Evolutionary conservation across 2,113 vertebrate genomes (phyloP).

Genomic region (Eulacestoma nigropectus): DNA sequence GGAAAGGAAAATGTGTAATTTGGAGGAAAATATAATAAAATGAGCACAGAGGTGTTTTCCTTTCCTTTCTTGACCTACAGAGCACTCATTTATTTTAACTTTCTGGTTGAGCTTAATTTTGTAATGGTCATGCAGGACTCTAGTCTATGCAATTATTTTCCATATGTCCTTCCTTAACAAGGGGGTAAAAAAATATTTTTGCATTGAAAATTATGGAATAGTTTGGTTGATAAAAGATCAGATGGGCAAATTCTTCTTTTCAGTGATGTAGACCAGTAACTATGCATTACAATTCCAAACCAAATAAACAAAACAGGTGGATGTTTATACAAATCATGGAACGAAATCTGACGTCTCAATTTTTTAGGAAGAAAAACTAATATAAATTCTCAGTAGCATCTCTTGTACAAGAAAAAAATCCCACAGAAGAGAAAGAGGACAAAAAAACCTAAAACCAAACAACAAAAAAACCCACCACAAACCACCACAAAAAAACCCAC

Average conservation of each 20-base stretch:
- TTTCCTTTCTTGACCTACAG: neutral
- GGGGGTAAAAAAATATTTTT: accelerated
- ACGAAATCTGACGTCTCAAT: accelerated
- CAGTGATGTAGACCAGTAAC: neutral
- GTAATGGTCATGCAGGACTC: neutral
- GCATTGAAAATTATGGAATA: neutral
- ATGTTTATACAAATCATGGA: neutral
- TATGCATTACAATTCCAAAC: neutral
- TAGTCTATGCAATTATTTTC: neutral
- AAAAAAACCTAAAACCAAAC: neutral
- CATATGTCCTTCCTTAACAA: neutral
- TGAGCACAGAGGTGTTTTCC: neutral
- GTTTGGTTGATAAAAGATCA: neutral
- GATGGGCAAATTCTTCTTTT: neutral
- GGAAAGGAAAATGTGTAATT: neutral
- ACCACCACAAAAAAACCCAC: accelerated
- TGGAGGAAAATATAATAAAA: neutral
- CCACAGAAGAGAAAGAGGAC: neutral
- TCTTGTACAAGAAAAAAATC: neutral
- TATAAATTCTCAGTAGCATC: neutral
- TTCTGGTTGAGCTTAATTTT: neutral
- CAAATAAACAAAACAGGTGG: neutral
- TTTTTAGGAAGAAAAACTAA: neutral
- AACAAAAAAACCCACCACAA: accelerated
- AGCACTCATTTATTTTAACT: neutral